Conservation (phyloP, 2,888 invertebrate genomes). For the Aleiodes testaceus region DNA sequence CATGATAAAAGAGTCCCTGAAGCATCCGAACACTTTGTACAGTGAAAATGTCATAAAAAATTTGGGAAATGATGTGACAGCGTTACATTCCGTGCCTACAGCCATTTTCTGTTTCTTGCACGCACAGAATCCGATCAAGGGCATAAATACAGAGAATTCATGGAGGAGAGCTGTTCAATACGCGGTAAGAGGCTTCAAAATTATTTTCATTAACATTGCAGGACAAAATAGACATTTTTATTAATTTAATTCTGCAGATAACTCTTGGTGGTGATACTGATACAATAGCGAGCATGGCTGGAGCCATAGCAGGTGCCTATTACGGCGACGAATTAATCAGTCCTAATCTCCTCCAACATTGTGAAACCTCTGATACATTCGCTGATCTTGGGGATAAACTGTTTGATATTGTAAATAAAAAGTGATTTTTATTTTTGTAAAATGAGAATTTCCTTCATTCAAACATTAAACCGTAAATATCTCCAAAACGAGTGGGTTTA, state of each 20-base stretch:
- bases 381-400: conserved; percentile 75
- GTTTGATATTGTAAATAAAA: conserved; percentile 56
- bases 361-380: conserved; percentile 77
- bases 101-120: conserved; percentile 82
- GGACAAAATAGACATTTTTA: too few relatives aligned
- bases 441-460: background rate
- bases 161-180: conserved; percentile 80
- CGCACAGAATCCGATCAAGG: conserved; percentile 74
- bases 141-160: conserved; percentile 75
- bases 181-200: conserved; percentile 69
- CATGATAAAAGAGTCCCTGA: conserved; percentile 67
- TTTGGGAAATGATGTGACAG: conserved; percentile 78
- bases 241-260: conserved; percentile 69
- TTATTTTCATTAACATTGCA: conserved; percentile 37
- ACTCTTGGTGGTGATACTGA: conserved; percentile 85
- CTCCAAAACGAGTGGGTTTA: too few relatives aligned
- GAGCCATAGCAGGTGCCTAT: conserved; percentile 81
- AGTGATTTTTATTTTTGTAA: conserved; percentile 31
- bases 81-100: conserved; percentile 82
- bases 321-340: conserved; percentile 77
- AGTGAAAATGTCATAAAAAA: conserved; percentile 74
- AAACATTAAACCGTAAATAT: background rate
- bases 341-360: conserved; percentile 75
- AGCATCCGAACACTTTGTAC: conserved; percentile 65
- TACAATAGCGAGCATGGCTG: conserved; percentile 85